These are phyloP conservation scores for Pagrus major DNA, from an alignment of 2,113 vertebrate species.

Conservation along the genomic window DNA sequence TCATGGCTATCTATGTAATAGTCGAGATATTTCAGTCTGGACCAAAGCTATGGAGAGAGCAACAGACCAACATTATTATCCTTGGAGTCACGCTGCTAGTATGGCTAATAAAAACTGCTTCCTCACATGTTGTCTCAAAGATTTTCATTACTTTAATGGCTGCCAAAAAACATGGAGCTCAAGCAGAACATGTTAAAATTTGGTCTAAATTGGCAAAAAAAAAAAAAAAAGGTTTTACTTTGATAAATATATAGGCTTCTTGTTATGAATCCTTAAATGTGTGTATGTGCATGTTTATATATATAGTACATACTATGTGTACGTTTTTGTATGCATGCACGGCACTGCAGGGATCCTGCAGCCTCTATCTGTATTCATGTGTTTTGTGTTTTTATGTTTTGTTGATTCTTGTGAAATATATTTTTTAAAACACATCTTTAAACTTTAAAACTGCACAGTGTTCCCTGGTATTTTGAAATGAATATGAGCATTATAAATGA, in stretches of 20 bases:
- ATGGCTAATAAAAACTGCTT: neutral
- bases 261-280: no score
- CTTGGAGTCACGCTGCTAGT: neutral
- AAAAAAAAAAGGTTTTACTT: no score
- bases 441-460: neutral
- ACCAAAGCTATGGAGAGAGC: neutral
- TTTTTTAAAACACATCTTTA: neutral
- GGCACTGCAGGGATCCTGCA: no score
- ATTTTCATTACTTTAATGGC: neutral
- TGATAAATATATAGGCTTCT: no score
- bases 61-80: neutral
- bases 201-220: no score
- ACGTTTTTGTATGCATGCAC: no score
- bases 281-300: no score
- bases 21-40: neutral
- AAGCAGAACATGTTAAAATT: no score
- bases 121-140: neutral
- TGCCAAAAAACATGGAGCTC: no score
- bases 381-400: neutral
- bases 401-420: neutral
- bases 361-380: neutral
- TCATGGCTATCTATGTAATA: no score
- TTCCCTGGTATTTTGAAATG: neutral
- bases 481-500: neutral
- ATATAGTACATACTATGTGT: no score